phyloP scores from a whole-genome alignment of 1,140 invertebrate genomes.

The Eueides isabella region DNA sequence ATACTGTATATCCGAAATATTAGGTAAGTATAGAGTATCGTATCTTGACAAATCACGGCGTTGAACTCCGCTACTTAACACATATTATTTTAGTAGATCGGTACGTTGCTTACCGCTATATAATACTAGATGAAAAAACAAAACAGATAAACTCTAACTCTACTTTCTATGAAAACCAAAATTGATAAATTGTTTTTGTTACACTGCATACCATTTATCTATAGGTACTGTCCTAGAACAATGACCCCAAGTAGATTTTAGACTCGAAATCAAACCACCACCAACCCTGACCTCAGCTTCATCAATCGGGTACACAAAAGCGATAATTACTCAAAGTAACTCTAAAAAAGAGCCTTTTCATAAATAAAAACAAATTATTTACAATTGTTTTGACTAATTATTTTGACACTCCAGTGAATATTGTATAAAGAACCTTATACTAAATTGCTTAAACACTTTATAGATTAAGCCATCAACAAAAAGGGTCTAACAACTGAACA shows the following conservation, averaged over 20 bases:
- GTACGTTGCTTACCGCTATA: too few relatives aligned
- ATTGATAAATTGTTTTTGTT: too few relatives aligned
- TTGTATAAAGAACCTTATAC: neutral
- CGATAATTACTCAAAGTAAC: neutral
- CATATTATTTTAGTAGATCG: too few relatives aligned
- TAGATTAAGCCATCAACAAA: slow-evolving; percentile 30
- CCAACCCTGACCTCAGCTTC: neutral
- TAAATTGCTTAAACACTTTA: neutral
- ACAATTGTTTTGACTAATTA: slow-evolving; percentile 23
- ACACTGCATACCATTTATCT: neutral
- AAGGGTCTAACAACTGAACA: slow-evolving; percentile 70
- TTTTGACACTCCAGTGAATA: neutral
- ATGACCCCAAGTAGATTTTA: neutral
- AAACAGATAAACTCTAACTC: too few relatives aligned
- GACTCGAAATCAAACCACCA: neutral
- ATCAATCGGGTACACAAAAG: neutral
- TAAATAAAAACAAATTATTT: slow-evolving; percentile 43
- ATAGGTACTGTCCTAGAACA: neutral
- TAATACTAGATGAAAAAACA: too few relatives aligned
- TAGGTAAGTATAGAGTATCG: neutral
- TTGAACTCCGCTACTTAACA: too few relatives aligned
- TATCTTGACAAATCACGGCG: too few relatives aligned
- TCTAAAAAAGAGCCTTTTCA: neutral
- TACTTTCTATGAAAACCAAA: too few relatives aligned
- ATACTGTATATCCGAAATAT: neutral